These are phyloP conservation scores for Varecia variegata DNA, from an alignment of 2,797 vertebrate genomes.

Conservation along the genomic window DNA sequence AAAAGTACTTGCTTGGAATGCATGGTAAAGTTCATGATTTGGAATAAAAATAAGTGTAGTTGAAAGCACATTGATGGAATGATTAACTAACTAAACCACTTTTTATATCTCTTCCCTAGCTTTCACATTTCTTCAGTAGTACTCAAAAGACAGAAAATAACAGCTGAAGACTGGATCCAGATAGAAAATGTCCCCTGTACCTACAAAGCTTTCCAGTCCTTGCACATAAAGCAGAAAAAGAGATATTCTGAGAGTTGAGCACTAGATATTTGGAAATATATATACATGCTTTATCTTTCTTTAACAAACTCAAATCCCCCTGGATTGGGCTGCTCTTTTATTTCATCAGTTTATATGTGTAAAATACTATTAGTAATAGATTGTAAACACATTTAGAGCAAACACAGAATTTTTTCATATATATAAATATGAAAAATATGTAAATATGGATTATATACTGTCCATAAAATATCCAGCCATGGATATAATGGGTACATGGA, in stretches of 20 bases:
- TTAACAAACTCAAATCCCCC: not conserved
- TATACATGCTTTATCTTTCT: not conserved
- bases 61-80: not conserved
- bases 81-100: not conserved
- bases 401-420: not conserved
- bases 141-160: not conserved
- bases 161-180: not conserved
- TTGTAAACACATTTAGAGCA: not conserved
- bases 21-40: not conserved
- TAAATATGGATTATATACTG: no score
- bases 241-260: not conserved
- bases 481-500: no score
- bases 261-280: conserved; percentile 1
- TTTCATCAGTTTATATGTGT: not conserved
- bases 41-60: not conserved
- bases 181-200: not conserved
- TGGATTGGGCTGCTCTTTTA: not conserved
- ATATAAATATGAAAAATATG: no score
- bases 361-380: not conserved
- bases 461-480: no score
- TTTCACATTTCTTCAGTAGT: not conserved
- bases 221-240: not conserved
- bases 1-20: not conserved
- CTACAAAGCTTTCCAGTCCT: not conserved
- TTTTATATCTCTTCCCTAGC: not conserved